Conservation (phyloP, 2,888 invertebrate species). For the Acheta domesticus region DNA sequence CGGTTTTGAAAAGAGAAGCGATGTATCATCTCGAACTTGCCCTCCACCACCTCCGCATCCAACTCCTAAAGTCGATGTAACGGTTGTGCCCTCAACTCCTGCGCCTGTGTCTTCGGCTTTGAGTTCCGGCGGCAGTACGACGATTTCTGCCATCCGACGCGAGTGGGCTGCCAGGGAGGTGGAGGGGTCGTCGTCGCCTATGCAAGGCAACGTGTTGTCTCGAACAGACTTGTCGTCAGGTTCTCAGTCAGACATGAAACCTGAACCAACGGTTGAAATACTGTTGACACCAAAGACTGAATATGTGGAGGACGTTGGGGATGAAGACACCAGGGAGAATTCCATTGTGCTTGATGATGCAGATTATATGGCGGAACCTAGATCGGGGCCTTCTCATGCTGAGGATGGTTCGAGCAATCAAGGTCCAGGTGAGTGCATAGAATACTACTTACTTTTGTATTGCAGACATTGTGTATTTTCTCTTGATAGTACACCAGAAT, state of each 20-base stretch:
- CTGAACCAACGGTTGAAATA: neutral
- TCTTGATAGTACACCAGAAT: too few relatives aligned
- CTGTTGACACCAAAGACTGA: neutral
- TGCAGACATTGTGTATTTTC: too few relatives aligned
- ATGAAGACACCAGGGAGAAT: neutral
- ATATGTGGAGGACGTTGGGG: neutral
- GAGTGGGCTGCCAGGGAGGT: neutral
- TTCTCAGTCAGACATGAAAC: neutral
- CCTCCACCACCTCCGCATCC: neutral
- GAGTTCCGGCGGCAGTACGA: neutral
- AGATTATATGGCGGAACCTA: neutral
- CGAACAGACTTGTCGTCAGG: neutral
- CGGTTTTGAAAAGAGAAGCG: neutral
- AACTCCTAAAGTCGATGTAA: neutral
- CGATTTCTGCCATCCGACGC: neutral
- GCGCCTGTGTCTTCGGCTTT: neutral
- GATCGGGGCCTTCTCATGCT: neutral
- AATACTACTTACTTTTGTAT: too few relatives aligned
- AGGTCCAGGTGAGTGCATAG: neutral
- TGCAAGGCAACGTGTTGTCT: neutral
- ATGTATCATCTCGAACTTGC: neutral
- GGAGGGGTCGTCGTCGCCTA: neutral
- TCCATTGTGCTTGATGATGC: neutral
- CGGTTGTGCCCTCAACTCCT: neutral
- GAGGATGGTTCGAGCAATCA: neutral